These are phyloP conservation scores for Amblyraja radiata DNA, from an alignment of 2,797 vertebrate species.

Conservation along the genomic window DNA sequence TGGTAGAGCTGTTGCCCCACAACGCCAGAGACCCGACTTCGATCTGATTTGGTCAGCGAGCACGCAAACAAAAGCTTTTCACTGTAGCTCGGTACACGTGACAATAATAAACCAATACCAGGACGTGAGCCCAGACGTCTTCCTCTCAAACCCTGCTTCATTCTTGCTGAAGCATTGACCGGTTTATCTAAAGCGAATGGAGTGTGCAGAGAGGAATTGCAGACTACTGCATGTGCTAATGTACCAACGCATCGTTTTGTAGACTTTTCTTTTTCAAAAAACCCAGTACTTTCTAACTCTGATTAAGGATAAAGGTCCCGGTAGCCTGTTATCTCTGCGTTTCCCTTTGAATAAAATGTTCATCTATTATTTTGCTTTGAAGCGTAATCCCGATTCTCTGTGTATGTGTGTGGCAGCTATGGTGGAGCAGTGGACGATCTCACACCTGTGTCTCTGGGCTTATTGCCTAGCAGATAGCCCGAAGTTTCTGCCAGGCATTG, in stretches of 20 bases:
- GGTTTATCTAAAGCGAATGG: background rate
- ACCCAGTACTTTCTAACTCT: background rate
- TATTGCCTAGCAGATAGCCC: background rate
- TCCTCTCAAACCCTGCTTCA: background rate
- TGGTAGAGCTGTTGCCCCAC: too few relatives aligned
- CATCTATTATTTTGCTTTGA: constrained; percentile 7
- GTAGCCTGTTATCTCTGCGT: background rate
- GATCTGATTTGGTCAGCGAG: too few relatives aligned
- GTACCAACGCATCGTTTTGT: background rate
- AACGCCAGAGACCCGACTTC: too few relatives aligned
- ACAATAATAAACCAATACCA: too few relatives aligned
- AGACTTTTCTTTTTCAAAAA: background rate
- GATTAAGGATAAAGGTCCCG: background rate
- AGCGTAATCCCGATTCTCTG: background rate
- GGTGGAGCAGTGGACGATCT: background rate
- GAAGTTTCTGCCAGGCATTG: constrained; percentile 1
- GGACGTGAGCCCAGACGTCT: background rate
- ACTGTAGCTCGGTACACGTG: too few relatives aligned
- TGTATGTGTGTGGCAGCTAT: background rate
- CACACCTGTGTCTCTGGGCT: constrained; percentile 22
- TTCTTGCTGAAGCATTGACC: background rate
- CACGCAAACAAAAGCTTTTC: too few relatives aligned
- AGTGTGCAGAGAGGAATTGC: background rate
- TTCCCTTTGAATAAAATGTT: background rate
- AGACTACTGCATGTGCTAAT: background rate